Evolutionary conservation across 92 coral and sea anemone species (phyloP), one percentile per base, ranked within the genome.

Genomic region (Paramuricea clavata): DNA sequence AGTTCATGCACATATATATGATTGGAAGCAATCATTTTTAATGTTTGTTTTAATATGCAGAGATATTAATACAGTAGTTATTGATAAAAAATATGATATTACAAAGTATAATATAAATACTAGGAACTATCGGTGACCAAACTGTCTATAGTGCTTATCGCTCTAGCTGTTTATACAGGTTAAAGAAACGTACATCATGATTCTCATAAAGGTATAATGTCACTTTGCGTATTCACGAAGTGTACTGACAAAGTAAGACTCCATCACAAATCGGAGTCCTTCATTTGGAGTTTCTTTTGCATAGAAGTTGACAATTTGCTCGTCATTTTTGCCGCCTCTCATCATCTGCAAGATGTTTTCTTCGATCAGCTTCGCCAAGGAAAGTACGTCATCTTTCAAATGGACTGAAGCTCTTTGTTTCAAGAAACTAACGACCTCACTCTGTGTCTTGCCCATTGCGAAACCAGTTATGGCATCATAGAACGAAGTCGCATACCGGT

Each of bases 191-290:
- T 8, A 36, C n/a, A n/a, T n/a, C 42, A 36, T 36, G 42, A 36
- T 36, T 36, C 42, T 36, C 3, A 36, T 36, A 36, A 36, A 36
- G 42, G 8, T 36, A 36, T 36, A 36, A 54, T 61, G 31, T 81
- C 35, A 47, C 69, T 71, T 34, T 50, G 42, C 11, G 47, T 64
- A 82, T 60, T 78, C 21, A 17, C 92, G 93, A 54, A 91, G 93
- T 33, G 91, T 81, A 78, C 93, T 91, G 32, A 91, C 91, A 77
- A 91, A 91, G 39, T 82, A 91, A 64, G 91, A 17, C 75, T 87
- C 91, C 91, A 91, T 56, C 35, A 91, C 68, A 69, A 91, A 91
- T 70, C 93, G 91, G 65, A 91, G 93, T 12, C 93, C 93, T 76
- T 87, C 91, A 7, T 91, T 31, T 0, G 93, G 93, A 59, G 87